Percentiles rank a stretch among this genome's conserved stretches.
Evolutionary conservation across 2,113 vertebrate genomes (phyloP).

Genomic region (chimpanzee (Pan troglodytes)): DNA sequence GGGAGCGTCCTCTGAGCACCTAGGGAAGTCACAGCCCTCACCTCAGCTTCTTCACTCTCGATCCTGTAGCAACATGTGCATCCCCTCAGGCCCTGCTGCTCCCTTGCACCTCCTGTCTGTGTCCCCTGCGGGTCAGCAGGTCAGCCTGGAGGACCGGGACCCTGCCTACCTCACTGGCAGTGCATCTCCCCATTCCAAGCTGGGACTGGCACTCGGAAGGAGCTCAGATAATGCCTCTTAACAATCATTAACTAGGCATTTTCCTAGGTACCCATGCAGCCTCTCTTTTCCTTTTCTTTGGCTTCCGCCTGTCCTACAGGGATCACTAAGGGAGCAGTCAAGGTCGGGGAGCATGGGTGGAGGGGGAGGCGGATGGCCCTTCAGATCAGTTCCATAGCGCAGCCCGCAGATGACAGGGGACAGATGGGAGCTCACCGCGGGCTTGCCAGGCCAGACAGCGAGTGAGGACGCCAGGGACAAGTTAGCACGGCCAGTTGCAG

Average conservation of each 20-base stretch:
- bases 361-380: fast-evolving
- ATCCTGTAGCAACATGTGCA: not conserved
- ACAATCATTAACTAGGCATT: not conserved
- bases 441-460: fast-evolving
- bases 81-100: no score
- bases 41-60: not conserved
- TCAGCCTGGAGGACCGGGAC: no score
- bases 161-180: not conserved
- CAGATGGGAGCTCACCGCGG: not conserved
- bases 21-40: not conserved
- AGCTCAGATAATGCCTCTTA: not conserved
- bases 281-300: not conserved
- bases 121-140: not conserved
- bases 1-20: not conserved
- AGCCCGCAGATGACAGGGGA: not conserved
- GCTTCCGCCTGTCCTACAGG: not conserved
- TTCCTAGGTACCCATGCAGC: not conserved
- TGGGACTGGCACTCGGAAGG: not conserved
- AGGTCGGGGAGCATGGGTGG: not conserved
- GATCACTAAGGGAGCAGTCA: not conserved
- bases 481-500: not conserved
- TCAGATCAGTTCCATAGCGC: not conserved
- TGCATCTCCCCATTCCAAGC: not conserved
- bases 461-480: not conserved
- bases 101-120: not conserved